Conservation (phyloP, 1,140 invertebrate species). For the Coptotermes formosanus region DNA sequence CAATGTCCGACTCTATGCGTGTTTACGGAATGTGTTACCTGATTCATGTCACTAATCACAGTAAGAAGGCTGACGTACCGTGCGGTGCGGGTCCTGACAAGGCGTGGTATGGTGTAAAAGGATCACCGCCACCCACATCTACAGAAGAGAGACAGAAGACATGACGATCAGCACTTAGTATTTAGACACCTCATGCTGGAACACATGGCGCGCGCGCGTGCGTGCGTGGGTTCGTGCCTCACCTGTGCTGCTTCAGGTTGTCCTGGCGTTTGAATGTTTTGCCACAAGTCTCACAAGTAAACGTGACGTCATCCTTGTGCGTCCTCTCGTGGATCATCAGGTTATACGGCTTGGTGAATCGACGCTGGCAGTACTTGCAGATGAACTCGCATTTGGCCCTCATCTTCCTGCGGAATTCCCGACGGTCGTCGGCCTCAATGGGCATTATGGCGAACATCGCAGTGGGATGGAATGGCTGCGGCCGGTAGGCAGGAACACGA, state of each 20-base stretch:
- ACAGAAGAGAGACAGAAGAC: background rate
- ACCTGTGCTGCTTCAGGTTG: slow-evolving; percentile 94
- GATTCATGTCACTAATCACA: too few relatives aligned
- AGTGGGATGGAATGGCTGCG: slow-evolving; percentile 39
- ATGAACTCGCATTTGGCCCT: slow-evolving; percentile 95
- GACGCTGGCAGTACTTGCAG: slow-evolving; percentile 97
- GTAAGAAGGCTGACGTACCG: background rate
- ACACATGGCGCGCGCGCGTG: background rate
- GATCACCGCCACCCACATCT: slow-evolving; percentile 28
- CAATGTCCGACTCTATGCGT: too few relatives aligned
- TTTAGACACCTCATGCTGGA: background rate
- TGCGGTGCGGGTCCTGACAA: background rate
- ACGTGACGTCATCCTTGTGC: slow-evolving; percentile 97
- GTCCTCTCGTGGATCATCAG: slow-evolving; percentile 98
- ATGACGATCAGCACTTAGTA: background rate
- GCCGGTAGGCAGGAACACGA: background rate
- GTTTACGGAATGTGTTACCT: too few relatives aligned
- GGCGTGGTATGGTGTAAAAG: background rate
- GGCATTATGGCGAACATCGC: slow-evolving; percentile 84
- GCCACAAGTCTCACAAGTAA: slow-evolving; percentile 97
- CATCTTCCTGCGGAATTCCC: slow-evolving; percentile 91
- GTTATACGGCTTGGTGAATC: slow-evolving; percentile 99
- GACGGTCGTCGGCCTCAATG: slow-evolving; percentile 86
- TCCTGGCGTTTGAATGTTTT: slow-evolving; percentile 98
- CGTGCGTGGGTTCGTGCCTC: slow-evolving; percentile 40